Evolutionary conservation across 2,888 invertebrate species (phyloP), one percentile per base, ranked within the genome.

Genomic region (Trachelus stipa): DNA sequence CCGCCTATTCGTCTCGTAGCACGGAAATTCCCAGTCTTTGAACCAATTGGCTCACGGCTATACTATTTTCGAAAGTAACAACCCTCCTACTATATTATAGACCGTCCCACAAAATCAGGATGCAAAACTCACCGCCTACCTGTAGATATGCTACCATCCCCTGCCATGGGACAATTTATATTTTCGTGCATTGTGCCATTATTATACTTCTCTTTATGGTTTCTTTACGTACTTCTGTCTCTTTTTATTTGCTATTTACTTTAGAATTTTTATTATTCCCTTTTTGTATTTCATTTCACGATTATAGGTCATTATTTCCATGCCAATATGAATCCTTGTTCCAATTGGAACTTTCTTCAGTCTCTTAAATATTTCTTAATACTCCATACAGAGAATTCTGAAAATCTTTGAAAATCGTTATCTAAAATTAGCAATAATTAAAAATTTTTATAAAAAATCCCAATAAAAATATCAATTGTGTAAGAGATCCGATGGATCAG

Each of bases 11-110:
- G 31, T 71, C 23, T 71, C 31, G n/a, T 34, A 23, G 9, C 56
- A 56, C 56, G 56, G 56, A 23, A 56, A 56, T 56, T 56, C 56
- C 56, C 56, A 56, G 56, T 56, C 56, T 56, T 23, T 56, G 56
- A 56, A 56, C 56, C 56, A 56, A 56, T 56, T 56, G 56, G 56
- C 56, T 68, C 33, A 76, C 73, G 33, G 56, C 37, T 75, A 69
- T 31, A 34, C 33, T 35, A 33, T 37, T 68, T 40, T 35, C 73
- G 35, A 74, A 68, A 56, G 31, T 31, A 35, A 11, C 40, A 15
- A 35, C 74, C 73, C 75, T 74, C 33, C 56, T 56, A 56, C n/a
- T 34, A 31, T 34, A 31, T 34, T 71, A 31, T 71, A 31, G 12
- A 71, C 71, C 71, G 31, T 71, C 34, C 71, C 71, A n/a, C 33